A percentile compares a stretch with the other conserved stretches of the same genome.
Conservation (phyloP, 2,113 vertebrate genomes). For the Mesembrinibis cayennensis region DNA sequence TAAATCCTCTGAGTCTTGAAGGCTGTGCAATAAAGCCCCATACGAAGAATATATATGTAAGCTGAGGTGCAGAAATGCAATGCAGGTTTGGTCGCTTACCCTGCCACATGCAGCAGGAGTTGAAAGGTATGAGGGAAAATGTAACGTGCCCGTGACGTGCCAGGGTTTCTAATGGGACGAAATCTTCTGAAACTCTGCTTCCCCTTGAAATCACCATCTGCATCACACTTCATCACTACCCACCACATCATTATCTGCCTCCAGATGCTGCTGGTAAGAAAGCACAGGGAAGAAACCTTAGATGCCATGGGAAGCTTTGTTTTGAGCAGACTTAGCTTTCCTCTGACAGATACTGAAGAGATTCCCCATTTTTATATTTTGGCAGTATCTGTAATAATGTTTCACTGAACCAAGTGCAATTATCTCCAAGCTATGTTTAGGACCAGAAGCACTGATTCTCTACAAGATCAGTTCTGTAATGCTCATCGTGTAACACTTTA, state of each 20-base stretch:
- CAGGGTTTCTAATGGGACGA: neutral
- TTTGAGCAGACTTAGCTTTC: neutral
- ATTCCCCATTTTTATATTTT: neutral
- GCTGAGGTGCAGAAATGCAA: neutral
- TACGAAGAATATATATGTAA: neutral
- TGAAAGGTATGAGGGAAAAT: neutral
- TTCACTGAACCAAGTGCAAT: neutral
- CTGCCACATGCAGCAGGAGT: neutral
- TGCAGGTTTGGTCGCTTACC: neutral
- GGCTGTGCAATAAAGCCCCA: neutral
- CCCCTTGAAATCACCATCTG: neutral
- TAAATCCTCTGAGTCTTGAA: conserved; percentile 14
- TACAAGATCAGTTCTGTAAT: neutral
- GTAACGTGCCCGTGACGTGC: rapidly evolving
- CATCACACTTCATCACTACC: neutral
- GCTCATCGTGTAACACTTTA: neutral
- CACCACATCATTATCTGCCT: neutral
- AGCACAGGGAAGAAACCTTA: neutral
- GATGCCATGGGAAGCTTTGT: neutral
- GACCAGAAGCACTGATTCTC: neutral
- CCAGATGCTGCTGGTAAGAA: neutral
- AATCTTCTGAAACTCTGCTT: neutral
- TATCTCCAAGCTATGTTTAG: neutral
- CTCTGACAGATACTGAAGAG: neutral
- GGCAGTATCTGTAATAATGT: neutral